Evolutionary conservation across 2,888 invertebrate genomes (phyloP).

Genomic region (Onchidella celtica): DNA sequence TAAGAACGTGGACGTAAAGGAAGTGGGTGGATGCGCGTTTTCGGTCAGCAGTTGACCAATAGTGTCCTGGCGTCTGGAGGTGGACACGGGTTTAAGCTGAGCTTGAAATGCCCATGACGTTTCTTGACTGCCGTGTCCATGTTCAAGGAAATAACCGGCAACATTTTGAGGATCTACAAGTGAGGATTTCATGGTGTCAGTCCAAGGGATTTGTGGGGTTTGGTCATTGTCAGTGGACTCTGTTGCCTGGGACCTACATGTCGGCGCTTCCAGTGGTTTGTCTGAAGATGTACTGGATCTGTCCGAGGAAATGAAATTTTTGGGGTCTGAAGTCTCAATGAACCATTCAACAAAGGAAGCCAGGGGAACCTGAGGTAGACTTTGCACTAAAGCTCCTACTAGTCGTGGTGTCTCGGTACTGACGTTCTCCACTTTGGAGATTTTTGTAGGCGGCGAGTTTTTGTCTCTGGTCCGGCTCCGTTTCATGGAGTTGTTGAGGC

Average conservation of each 20-base stretch:
- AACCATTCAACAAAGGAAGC: constrained; percentile 49
- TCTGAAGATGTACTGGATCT: constrained; percentile 33
- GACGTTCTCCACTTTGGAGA: constrained; percentile 25
- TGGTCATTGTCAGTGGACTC: background rate
- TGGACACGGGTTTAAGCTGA: no score
- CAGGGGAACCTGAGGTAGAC: constrained; percentile 40
- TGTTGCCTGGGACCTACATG: background rate
- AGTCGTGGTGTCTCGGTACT: background rate
- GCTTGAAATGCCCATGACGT: no score
- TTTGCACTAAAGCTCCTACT: constrained; percentile 33
- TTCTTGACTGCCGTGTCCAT: no score
- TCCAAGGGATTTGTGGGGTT: no score
- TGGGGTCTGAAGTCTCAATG: constrained; percentile 48
- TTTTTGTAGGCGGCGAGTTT: constrained; percentile 47
- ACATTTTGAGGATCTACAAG: no score
- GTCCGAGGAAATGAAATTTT: constrained; percentile 36
- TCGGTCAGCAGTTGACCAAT: no score
- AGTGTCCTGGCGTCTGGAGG: no score
- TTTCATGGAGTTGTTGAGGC: background rate
- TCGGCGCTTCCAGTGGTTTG: background rate
- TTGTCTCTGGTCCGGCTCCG: background rate
- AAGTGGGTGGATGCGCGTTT: background rate
- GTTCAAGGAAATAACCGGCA: no score
- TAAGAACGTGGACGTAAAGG: background rate
- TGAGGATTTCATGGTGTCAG: no score